These are phyloP conservation scores for Ephestia elutella DNA, from an alignment of 1,140 invertebrate genomes.

Conservation along the genomic window DNA sequence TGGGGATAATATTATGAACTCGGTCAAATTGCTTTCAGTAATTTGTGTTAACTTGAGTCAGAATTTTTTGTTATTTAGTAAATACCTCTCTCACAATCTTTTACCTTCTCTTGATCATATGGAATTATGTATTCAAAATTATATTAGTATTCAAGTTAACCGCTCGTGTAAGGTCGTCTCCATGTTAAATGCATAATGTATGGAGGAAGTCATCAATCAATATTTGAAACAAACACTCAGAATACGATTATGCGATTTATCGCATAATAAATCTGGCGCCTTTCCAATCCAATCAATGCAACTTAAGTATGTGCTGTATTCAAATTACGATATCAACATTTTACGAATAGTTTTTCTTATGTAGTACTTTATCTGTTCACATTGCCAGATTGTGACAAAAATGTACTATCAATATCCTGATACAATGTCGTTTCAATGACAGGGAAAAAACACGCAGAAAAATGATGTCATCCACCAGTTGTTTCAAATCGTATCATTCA, in stretches of 20 bases:
- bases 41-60: too few species aligned
- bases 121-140: background rate
- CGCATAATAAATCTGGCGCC: background rate
- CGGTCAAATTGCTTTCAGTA: conserved; percentile 2
- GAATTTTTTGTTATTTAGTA: too few species aligned
- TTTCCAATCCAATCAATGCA: background rate
- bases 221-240: conserved; percentile 15
- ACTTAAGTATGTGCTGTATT: background rate
- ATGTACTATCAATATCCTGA: background rate
- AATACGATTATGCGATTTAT: conserved; percentile 18
- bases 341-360: too few species aligned
- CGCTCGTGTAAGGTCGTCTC: conserved; percentile 6
- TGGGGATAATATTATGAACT: conserved; percentile 26
- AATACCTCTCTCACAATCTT: too few species aligned
- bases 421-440: background rate
- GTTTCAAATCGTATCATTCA: too few species aligned
- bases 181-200: conserved; percentile 1
- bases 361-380: too few species aligned
- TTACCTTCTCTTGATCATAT: too few species aligned
- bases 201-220: conserved; percentile 19
- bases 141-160: conserved; percentile 9
- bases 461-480: too few species aligned
- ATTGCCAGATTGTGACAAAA: background rate
- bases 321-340: background rate
- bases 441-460: background rate